phyloP scores from a whole-genome alignment of 2,797 vertebrate genomes.

The Poecilia gillii region DNA sequence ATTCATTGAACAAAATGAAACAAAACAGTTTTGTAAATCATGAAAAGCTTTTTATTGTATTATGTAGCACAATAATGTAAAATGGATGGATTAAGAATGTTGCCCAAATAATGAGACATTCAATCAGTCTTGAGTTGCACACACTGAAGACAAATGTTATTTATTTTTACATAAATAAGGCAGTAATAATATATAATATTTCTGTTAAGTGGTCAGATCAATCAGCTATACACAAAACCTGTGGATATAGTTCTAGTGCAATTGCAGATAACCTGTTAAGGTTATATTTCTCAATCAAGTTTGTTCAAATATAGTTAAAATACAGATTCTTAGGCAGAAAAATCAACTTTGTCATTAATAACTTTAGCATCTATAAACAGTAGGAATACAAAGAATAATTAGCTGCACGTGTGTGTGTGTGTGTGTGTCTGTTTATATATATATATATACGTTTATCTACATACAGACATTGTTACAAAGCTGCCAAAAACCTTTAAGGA shows the following conservation, averaged over 20 bases:
- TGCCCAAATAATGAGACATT: slow-evolving; percentile 29
- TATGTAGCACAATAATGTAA: slow-evolving; percentile 43
- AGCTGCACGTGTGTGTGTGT: slow-evolving; percentile 19
- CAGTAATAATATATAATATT: slow-evolving; percentile 48
- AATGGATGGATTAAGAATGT: slow-evolving; percentile 41
- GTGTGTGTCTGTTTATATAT: background rate
- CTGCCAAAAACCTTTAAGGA: slow-evolving; percentile 39
- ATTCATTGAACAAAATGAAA: background rate
- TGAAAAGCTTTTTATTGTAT: slow-evolving; percentile 60
- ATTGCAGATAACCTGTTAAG: slow-evolving; percentile 22
- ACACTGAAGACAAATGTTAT: slow-evolving; percentile 45
- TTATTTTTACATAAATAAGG: slow-evolving; percentile 65
- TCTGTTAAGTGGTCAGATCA: slow-evolving; percentile 32
- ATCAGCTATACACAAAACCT: slow-evolving; percentile 49
- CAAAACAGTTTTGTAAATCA: slow-evolving; percentile 33
- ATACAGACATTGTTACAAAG: slow-evolving; percentile 29
- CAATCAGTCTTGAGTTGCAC: slow-evolving; percentile 37
- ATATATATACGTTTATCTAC: background rate
- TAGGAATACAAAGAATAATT: background rate
- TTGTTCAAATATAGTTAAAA: background rate
- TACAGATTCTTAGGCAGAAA: background rate
- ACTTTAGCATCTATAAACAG: background rate
- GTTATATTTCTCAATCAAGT: slow-evolving; percentile 19
- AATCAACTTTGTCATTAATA: background rate
- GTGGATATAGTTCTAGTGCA: slow-evolving; percentile 49